Evolutionary conservation across 1,140 invertebrate species (phyloP), one percentile per base, ranked within the genome.

Genomic region (Cyrtorhinus lividipennis): DNA sequence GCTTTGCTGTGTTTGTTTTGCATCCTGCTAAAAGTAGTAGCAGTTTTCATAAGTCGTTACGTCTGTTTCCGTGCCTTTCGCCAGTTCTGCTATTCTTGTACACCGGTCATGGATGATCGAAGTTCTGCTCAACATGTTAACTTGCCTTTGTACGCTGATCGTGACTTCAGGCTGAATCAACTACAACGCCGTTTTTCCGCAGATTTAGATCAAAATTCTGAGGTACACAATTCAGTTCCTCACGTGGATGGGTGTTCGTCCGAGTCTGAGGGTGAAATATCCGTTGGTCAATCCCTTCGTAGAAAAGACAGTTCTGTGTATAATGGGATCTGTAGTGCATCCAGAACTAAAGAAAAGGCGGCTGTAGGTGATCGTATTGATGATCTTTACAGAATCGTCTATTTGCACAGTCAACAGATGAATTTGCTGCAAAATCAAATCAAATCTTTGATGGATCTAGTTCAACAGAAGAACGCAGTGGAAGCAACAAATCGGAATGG

Each of bases 381-480:
- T 20, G 20, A 53, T 53, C 20, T 53, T 10, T 12, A 15, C 10
- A 12, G 20, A 15, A 20, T 53, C 18, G 48, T 53, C 48, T 13
- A 53, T 13, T 20, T 53, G 20, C 48, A 53, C 48, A 22, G 20
- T 22, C 48, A 53, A 20, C 48, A 53, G 12, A 10, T 53, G 20
- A 53, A 22, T 53, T 53, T 53, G 18, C 20, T 53, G 48, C 48
- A 53, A 53, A 53, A 53, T 20, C 48, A 53, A 53, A 53, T 53
- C 20, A 53, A 53, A 20, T 53, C 20, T 53, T 53, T 53, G 18
- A 20, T 53, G 12, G 18, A 53, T 10, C 3, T 53, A 20, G 8
- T 53, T 10, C 48, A 53, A 5, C 5, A 20, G 5, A 22, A 5
- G 10, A 38, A 38, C 30, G 15, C 5, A 5, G 30, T 38, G 15